Conservation (phyloP, 2,113 vertebrate genomes). For the Plecotus auritus region DNA sequence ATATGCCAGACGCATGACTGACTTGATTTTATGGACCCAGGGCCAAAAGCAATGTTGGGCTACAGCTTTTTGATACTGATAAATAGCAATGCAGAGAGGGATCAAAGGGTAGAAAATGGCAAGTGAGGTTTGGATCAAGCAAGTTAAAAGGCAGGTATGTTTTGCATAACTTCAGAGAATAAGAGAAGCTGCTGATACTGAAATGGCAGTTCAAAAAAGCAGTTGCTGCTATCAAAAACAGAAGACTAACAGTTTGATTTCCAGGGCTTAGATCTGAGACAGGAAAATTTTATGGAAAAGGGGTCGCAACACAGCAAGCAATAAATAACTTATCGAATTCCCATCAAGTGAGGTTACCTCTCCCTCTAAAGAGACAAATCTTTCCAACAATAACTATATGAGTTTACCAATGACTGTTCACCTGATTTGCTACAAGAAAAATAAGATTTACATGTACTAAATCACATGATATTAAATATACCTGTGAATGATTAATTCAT, state of each 20-base stretch:
- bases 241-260: neutral
- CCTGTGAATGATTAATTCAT: neutral
- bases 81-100: neutral
- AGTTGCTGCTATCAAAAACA: neutral
- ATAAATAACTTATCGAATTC: neutral
- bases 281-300: neutral
- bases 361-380: neutral
- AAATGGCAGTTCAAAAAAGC: conserved; percentile 27
- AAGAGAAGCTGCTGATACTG: neutral
- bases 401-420: neutral
- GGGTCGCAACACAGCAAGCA: neutral
- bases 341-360: neutral
- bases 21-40: neutral
- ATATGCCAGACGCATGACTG: neutral
- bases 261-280: neutral
- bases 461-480: neutral
- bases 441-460: neutral
- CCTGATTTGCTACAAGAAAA: neutral
- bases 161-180: conserved; percentile 45
- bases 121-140: neutral
- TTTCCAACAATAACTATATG: neutral
- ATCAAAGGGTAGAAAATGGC: conserved; percentile 13
- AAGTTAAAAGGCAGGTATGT: neutral
- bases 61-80: conserved; percentile 17
- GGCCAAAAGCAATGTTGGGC: neutral